Base-by-base conservation (phyloP, 92 coral and sea anemone species). In the Zoanthus gigantus region DNA sequence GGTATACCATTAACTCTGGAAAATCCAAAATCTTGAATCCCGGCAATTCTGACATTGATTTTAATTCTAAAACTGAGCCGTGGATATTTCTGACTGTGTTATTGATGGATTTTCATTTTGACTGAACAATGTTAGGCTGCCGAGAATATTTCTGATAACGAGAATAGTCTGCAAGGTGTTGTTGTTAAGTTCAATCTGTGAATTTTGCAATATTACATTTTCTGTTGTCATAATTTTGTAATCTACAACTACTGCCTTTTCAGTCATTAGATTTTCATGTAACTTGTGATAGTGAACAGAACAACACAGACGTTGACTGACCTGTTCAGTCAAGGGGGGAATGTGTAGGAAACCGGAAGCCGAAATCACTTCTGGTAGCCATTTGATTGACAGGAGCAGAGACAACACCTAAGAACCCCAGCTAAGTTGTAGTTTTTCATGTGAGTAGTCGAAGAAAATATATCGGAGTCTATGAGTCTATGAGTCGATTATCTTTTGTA, bases 281-380 rank as follows among this genome's bases (percentile, higher is more conserved):
- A 66, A 66, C 72, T 66, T 31, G 45, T 71, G 15, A 30, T 7
- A 18, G 15, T 37, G 42, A 37, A 5, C 14, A 69, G 42, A 12
- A 60, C n/a, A 72, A 72, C 77, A 0, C 52, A 32, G 77, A 72
- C 77, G 53, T 72, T 72, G 77, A 72, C 77, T 72, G 77, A 31
- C 77, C 53, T 72, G 37, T 14, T 37, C 77, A 72, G 52, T 73
- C 56, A 73, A 42, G 53, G 78, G 54, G 54, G 78, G 77, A 73
- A 54, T 73, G 78, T 76, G 66, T 76, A 23, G 34, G 50, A 76
- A 76, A 76, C 81, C 65, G 67, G 78, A 74, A 74, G 78, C 37
- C 37, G 46, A 17, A 71, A 54, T 54, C 60, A 54, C 60, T 54
- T 54, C 60, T 15, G 60, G 60, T 15, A 54, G 60, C 5, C 15